phyloP scores from a whole-genome alignment of 2,797 vertebrate species.

The Neosilurus mollespiculum region DNA sequence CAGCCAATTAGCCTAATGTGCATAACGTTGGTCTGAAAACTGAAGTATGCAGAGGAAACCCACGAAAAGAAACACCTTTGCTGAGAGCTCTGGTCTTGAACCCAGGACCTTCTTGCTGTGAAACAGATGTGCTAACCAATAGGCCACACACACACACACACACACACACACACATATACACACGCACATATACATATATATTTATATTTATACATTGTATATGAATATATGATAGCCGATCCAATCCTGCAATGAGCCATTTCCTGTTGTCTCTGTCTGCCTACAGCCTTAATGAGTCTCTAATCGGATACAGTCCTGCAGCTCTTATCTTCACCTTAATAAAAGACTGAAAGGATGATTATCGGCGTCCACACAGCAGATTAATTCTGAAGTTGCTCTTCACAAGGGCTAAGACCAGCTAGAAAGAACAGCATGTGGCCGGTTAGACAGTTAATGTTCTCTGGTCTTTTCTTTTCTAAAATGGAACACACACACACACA shows the following conservation, averaged over 20 bases:
- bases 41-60: too few species aligned
- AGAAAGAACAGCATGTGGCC: constrained; percentile 5
- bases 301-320: constrained; percentile 48
- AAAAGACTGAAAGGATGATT: constrained; percentile 61
- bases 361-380: constrained; percentile 51
- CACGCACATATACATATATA: too few species aligned
- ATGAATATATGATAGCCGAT: neutral
- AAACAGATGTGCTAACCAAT: too few species aligned
- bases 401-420: constrained; percentile 39
- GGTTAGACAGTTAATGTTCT: constrained; percentile 44
- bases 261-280: constrained; percentile 19
- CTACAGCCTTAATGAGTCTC: constrained; percentile 26
- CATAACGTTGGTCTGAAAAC: too few species aligned
- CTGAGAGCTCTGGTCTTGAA: too few species aligned
- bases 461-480: constrained; percentile 52
- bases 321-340: constrained; percentile 63
- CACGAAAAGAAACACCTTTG: too few species aligned
- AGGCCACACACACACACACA: too few species aligned
- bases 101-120: too few species aligned
- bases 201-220: too few species aligned
- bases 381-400: constrained; percentile 59
- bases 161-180: too few species aligned
- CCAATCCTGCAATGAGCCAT: too few species aligned
- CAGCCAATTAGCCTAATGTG: too few species aligned
- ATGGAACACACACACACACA: constrained; percentile 13